These are phyloP conservation scores for Dolichallabes microphthalmus DNA, from an alignment of 2,113 vertebrate genomes.

Conservation along the genomic window DNA sequence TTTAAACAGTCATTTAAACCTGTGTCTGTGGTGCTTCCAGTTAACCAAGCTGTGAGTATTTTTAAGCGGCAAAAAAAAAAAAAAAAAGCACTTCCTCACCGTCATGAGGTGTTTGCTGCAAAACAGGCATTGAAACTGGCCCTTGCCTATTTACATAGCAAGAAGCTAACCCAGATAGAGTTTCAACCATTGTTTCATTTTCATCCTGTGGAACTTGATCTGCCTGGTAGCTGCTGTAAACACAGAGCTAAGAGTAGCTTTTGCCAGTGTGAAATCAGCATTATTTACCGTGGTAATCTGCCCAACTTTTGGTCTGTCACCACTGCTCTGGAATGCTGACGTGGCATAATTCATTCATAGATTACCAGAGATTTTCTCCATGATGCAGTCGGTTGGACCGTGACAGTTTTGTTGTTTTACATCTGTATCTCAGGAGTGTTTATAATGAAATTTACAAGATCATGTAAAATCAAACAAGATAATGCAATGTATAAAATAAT, in stretches of 20 bases:
- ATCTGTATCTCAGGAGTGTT: not conserved
- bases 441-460: not conserved
- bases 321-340: constrained; percentile 28
- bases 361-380: not conserved
- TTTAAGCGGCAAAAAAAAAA: not conserved
- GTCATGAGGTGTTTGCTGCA: constrained; percentile 25
- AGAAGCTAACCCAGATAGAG: constrained; percentile 23
- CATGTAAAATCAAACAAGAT: not conserved
- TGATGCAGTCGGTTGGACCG: constrained; percentile 25
- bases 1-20: constrained; percentile 25
- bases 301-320: constrained; percentile 5
- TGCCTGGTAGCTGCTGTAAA: constrained; percentile 27
- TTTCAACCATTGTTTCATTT: constrained; percentile 42
- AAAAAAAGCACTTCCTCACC: not conserved
- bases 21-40: constrained; percentile 1
- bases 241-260: not conserved
- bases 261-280: constrained; percentile 40
- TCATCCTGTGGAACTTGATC: constrained; percentile 39
- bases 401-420: not conserved
- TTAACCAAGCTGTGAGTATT: constrained; percentile 15
- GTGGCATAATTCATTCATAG: not conserved
- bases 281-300: constrained; percentile 34
- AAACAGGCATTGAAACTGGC: constrained; percentile 26
- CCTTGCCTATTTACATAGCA: constrained; percentile 46
- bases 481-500: not conserved